Base-by-base conservation (phyloP, 2,888 invertebrate species). In the Acheta domesticus region DNA sequence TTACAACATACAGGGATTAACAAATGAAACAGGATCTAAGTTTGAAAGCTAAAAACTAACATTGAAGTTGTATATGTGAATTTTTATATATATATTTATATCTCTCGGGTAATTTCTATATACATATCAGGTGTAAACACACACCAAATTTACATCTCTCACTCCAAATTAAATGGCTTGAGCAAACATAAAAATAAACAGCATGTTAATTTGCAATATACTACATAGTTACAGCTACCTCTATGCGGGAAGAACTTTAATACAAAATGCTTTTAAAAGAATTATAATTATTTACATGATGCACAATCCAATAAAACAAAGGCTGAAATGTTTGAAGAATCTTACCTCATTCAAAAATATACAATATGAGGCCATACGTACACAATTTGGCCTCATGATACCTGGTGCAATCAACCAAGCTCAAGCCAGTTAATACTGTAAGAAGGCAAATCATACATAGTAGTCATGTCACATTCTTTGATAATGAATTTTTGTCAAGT, bases 111-210 rank as follows among this genome's bases (percentile, higher is more conserved):
- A 19, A 62, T 62, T n/a, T 12, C 14, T 62, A n/a, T 62, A 62
- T n/a, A 62, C n/a, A 19, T n/a, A 62, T 62, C 62, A 62, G 62
- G 62, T 62, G 62, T 62, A 12, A 62, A 62, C 62, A 62, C 62
- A 62, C 16, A 62, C 16, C 62, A 8, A 62, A 62, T 62, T 62
- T 62, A 62, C 62, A 62, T 12, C 62, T 62, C n/a, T 62, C 62
- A 62, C n/a, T 62, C 62, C 62, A 62, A 62, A 62, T 62, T 19
- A 62, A 62, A 62, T 62, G 16, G 62, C 62, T 62, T 62, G 62
- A 62, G 62, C 62, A 62, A 62, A 62, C n/a, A 62, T 62, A n/a
- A 62, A 62, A 14, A 12, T 12, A 62, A 62, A 19, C n/a, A n/a
- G n/a, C 14, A 19, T 19, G n/a, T 62, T 62, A n/a, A 62, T 19